phyloP scores from a whole-genome alignment of 1,140 invertebrate species.

The Acromyrmex heyeri region DNA sequence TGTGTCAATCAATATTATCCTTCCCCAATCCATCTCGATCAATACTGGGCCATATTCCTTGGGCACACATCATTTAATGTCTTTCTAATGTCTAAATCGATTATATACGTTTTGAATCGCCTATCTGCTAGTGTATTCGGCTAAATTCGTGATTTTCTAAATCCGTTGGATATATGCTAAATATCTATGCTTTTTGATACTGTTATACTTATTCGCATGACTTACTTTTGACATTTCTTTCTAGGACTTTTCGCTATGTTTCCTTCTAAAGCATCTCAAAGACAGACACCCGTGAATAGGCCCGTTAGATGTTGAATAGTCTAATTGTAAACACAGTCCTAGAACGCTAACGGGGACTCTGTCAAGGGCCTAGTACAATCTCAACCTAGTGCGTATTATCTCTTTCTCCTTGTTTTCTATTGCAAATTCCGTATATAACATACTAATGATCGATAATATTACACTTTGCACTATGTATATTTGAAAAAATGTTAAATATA shows the following conservation, averaged over 20 bases:
- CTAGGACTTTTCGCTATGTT: conserved; percentile 33
- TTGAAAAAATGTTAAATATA: conserved; percentile 38
- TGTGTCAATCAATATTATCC: neutral
- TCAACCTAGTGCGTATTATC: conserved; percentile 19
- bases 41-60: conserved; percentile 73
- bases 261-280: conserved; percentile 52
- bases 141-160: conserved; percentile 59
- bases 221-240: conserved; percentile 34
- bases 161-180: conserved; percentile 43
- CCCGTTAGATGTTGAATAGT: conserved; percentile 61
- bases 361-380: neutral
- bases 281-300: conserved; percentile 65
- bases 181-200: conserved; percentile 57
- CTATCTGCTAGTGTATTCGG: conserved; percentile 57
- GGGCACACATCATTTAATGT: conserved; percentile 62
- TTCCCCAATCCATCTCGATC: conserved; percentile 23
- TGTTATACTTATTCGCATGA: conserved; percentile 37
- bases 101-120: conserved; percentile 66
- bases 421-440: conserved; percentile 32
- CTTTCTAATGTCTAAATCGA: conserved; percentile 66
- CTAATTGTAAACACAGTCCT: neutral
- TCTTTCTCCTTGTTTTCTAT: conserved; percentile 13
- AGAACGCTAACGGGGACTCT: conserved; percentile 39
- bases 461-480: conserved; percentile 21
- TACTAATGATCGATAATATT: conserved; percentile 37